Percentiles rank a stretch among this genome's conserved stretches.
phyloP scores from a whole-genome alignment of 2,797 vertebrate species.

The Valencia hispanica region DNA sequence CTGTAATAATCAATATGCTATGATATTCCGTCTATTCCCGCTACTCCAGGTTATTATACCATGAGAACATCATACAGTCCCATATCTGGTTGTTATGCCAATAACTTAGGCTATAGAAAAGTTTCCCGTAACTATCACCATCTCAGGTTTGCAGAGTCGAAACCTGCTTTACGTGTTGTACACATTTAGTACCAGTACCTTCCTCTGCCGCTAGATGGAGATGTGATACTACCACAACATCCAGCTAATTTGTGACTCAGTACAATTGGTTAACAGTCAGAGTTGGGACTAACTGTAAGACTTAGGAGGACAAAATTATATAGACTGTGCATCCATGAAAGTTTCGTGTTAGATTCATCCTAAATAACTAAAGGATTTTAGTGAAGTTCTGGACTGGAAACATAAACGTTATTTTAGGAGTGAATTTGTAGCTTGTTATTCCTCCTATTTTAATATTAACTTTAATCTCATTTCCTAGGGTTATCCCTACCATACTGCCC shows the following conservation, averaged over 20 bases:
- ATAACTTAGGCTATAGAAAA: not conserved
- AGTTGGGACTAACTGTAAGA: constrained; percentile 28
- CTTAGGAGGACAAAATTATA: constrained; percentile 40
- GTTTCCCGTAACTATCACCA: not conserved
- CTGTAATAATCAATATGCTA: not conserved
- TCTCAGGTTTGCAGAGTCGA: not conserved
- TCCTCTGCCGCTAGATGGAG: constrained; percentile 75
- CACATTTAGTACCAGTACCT: constrained; percentile 25
- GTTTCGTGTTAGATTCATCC: not conserved
- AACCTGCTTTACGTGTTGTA: not conserved
- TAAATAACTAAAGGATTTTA: not conserved
- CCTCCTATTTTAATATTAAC: not conserved
- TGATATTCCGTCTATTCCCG: not conserved
- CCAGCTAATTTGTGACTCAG: constrained; percentile 25
- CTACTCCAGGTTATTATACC: not conserved
- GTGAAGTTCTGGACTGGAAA: not conserved
- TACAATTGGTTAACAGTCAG: constrained; percentile 24
- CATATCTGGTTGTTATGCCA: not conserved
- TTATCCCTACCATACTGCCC: not conserved
- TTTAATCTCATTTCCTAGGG: not conserved
- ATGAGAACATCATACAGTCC: not conserved
- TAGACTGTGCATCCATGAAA: constrained; percentile 18
- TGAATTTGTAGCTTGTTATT: constrained; percentile 5
- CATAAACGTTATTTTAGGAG: constrained; percentile 3
- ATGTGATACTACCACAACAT: constrained; percentile 60